These are phyloP conservation scores for Paedocypris sp. DNA, from an alignment of 2,113 vertebrate species.

Conservation along the genomic window DNA sequence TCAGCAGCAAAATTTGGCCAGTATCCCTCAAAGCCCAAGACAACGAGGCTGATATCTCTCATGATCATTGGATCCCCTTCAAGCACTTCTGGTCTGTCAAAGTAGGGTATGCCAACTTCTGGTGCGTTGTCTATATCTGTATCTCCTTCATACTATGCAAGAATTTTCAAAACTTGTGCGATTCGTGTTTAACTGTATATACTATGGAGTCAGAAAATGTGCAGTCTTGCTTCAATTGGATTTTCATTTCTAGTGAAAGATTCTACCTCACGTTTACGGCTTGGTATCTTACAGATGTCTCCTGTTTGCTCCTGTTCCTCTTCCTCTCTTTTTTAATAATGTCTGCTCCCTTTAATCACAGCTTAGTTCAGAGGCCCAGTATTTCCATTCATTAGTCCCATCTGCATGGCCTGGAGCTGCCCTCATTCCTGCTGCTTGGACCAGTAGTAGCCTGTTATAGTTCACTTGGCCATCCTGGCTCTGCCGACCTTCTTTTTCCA, in stretches of 20 bases:
- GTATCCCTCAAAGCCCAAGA: too few species aligned
- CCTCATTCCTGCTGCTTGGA: constrained; percentile 38
- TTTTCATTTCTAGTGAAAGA: constrained; percentile 31
- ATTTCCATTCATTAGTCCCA: constrained; percentile 53
- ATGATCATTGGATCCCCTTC: too few species aligned
- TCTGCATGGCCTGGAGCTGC: constrained; percentile 43
- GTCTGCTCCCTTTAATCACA: constrained; percentile 48
- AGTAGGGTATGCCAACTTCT: too few species aligned
- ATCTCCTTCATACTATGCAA: too few species aligned
- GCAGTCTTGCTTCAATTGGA: neutral
- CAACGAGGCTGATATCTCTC: too few species aligned
- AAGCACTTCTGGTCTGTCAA: too few species aligned
- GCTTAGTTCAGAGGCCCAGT: constrained; percentile 38
- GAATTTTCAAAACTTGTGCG: too few species aligned
- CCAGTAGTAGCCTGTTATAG: constrained; percentile 44
- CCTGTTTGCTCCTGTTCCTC: constrained; percentile 19
- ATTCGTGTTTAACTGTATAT: neutral
- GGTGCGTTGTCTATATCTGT: too few species aligned
- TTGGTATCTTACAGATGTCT: neutral
- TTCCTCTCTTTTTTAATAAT: constrained; percentile 46
- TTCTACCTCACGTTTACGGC: neutral
- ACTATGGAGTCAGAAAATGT: neutral
- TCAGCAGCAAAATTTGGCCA: too few species aligned
- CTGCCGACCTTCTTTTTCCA: neutral
- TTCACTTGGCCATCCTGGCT: neutral